These are phyloP conservation scores for Anguilla pacifica DNA, from an alignment of 2,797 vertebrate species.

Conservation along the genomic window DNA sequence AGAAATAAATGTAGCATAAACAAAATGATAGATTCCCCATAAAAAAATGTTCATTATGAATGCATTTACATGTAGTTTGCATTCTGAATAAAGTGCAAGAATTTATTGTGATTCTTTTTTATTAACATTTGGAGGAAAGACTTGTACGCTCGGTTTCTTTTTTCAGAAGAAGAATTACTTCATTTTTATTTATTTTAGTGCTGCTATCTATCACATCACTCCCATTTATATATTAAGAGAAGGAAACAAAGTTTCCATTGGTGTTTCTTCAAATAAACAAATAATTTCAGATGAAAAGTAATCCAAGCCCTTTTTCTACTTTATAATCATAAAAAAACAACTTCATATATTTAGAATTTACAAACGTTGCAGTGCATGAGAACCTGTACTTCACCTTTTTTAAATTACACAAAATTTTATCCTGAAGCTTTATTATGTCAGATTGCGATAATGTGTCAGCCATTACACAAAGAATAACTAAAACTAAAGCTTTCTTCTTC, in stretches of 20 bases:
- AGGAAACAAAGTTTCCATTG: slow-evolving; percentile 26
- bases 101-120: slow-evolving; percentile 57
- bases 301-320: not conserved
- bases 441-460: not conserved
- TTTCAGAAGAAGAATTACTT: slow-evolving; percentile 28
- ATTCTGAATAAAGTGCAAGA: slow-evolving; percentile 62
- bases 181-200: slow-evolving; percentile 23
- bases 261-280: slow-evolving; percentile 22
- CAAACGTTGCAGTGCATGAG: not conserved
- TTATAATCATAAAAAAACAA: not conserved
- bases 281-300: not conserved
- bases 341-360: not conserved
- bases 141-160: slow-evolving; percentile 30
- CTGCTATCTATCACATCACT: slow-evolving; percentile 29
- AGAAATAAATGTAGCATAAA: slow-evolving; percentile 83
- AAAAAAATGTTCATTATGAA: slow-evolving; percentile 71
- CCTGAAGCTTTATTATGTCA: not conserved
- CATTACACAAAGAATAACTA: not conserved
- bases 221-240: slow-evolving; percentile 33
- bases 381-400: not conserved
- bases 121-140: slow-evolving; percentile 58
- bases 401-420: not conserved
- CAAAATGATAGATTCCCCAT: slow-evolving; percentile 74
- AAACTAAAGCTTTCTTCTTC: not conserved
- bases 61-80: slow-evolving; percentile 73